Conservation (phyloP, 2,797 vertebrate genomes). For the Morelia viridis region DNA sequence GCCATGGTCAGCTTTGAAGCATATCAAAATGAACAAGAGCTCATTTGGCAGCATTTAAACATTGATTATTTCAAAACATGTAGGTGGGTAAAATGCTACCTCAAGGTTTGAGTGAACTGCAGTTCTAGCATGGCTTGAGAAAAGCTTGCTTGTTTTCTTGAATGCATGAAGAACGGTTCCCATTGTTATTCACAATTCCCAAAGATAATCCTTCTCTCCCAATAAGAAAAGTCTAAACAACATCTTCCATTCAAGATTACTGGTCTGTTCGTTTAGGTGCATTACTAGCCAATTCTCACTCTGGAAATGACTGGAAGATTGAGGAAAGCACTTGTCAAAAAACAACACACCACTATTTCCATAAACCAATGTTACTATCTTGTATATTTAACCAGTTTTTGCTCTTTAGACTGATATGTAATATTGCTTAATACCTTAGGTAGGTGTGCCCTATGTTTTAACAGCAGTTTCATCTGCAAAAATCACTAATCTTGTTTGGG, state of each 20-base stretch:
- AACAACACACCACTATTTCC: neutral
- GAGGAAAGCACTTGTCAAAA: neutral
- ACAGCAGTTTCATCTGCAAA: neutral
- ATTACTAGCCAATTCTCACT: neutral
- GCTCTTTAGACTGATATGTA: neutral
- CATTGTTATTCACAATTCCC: neutral
- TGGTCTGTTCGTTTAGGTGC: neutral
- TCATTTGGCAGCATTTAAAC: slow-evolving; percentile 23
- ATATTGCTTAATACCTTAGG: neutral
- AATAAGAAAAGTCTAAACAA: neutral
- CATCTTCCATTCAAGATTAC: neutral
- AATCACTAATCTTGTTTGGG: neutral
- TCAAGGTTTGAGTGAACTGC: slow-evolving; percentile 5
- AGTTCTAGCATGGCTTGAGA: neutral
- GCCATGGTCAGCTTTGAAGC: slow-evolving; percentile 30
- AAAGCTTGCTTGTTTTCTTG: neutral
- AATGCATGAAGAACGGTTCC: neutral
- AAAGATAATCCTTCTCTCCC: neutral
- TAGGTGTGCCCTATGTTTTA: neutral
- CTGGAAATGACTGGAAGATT: neutral
- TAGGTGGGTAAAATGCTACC: accelerated
- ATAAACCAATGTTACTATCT: neutral
- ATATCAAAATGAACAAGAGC: slow-evolving; percentile 35
- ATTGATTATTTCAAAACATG: neutral
- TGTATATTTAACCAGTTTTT: neutral